Base-by-base conservation (phyloP, 2,888 invertebrate genomes). In the Kryphioiulus occultus region DNA sequence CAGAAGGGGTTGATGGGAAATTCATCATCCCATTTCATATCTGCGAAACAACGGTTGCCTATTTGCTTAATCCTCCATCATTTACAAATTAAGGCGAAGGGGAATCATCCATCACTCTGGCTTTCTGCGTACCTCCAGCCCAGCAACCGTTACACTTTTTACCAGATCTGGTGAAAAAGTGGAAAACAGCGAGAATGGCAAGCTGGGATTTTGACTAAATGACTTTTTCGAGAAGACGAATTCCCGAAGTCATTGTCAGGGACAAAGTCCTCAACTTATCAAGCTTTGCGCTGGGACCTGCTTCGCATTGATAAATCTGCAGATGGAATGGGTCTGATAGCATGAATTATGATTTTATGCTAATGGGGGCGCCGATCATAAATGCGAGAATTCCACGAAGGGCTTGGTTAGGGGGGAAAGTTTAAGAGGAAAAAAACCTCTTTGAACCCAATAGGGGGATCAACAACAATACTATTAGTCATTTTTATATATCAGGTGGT, bases 11-110 rank as follows among this genome's bases (percentile, higher is more conserved):
- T 78, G 78, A 78, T 78, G 78, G 78, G 30, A 15, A 78, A 78
- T 78, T 78, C 78, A 78, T 78, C 78, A 78, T 78, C 78, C 78
- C 30, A 78, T 78, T 78, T 78, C 78, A 78, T 78, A 78, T 78
- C 30, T 78, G 2, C 78, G 78, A 78, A 78, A 17, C 12, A 15
- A 78, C 26, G 78, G 78, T 30, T 26, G 30, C 78, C 78, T 78
- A 78, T 78, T 78, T 30, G 78, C 78, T 78, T 78, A 78, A 78
- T 78, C 78, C 78, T 26, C 30, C 78, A 30, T 30, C 78, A 30
- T 78, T 78, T 78, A 78, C 78, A 78, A 78, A 78, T 78, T 30
- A 78, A 78, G 78, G 78, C 78, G 78, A 78, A 78, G 78, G 78
- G 78, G 15, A 78, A 78, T 30, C 78, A 78, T 78, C 78, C 78